phyloP scores from a whole-genome alignment of 2,888 invertebrate genomes.

The Cistogaster globosa region DNA sequence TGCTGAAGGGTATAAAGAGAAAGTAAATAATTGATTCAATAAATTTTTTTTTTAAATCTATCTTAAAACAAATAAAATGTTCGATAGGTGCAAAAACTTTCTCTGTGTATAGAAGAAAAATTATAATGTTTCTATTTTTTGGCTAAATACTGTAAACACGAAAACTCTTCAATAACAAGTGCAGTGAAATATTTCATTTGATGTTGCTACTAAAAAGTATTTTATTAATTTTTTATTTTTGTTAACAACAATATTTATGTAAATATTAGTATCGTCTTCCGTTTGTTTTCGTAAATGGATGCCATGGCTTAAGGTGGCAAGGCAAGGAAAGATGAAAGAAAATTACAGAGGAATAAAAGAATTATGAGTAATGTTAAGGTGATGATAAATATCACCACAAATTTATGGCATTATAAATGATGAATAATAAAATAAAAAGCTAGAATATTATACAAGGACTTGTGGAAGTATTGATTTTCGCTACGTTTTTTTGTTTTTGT shows the following conservation, averaged over 20 bases:
- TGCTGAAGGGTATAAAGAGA: too few relatives aligned
- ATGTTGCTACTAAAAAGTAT: background rate
- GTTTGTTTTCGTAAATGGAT: background rate
- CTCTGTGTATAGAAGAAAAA: too few relatives aligned
- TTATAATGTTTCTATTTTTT: too few relatives aligned
- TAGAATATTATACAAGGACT: conserved; percentile 49
- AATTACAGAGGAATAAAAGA: background rate
- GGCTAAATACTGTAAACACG: too few relatives aligned
- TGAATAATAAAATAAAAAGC: conserved; percentile 59
- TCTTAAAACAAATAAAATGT: too few relatives aligned
- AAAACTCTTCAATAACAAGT: too few relatives aligned
- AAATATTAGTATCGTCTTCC: too few relatives aligned
- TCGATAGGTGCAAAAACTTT: too few relatives aligned
- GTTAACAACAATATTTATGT: background rate
- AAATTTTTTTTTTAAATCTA: too few relatives aligned
- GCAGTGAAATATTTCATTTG: background rate
- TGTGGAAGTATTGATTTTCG: background rate
- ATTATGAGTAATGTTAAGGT: background rate
- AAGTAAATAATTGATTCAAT: too few relatives aligned
- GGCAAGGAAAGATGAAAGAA: background rate
- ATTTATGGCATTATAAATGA: conserved; percentile 65
- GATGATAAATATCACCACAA: background rate
- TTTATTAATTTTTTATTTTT: background rate
- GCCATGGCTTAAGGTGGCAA: background rate
- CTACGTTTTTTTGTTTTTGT: background rate